phyloP scores from a whole-genome alignment of 2,797 vertebrate genomes.

The Lacerta agilis region DNA sequence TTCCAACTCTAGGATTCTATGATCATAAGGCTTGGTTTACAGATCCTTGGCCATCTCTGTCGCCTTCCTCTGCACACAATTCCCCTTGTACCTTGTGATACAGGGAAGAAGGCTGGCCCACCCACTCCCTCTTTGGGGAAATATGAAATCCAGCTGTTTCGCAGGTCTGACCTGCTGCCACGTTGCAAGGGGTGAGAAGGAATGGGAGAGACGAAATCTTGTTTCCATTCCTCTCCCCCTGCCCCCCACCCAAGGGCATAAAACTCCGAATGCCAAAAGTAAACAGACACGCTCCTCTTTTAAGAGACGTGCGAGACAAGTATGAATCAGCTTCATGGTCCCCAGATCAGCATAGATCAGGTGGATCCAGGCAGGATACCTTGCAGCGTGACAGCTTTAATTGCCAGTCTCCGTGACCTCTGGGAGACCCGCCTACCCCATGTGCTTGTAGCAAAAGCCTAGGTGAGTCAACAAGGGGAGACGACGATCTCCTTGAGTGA shows the following conservation, averaged over 20 bases:
- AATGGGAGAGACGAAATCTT: no score
- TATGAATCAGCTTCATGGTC: accelerated
- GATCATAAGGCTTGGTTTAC: no score
- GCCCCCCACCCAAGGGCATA: not conserved
- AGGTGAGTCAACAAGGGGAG: not conserved
- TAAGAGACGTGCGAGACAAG: slow-evolving; percentile 39
- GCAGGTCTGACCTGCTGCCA: no score
- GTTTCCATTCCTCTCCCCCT: no score
- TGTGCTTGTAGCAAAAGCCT: not conserved
- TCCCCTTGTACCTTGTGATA: no score
- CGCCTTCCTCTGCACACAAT: no score
- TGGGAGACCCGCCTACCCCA: not conserved
- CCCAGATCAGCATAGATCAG: accelerated
- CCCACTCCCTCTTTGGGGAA: no score
- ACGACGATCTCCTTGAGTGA: not conserved
- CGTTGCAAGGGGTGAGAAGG: no score
- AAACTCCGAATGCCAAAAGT: not conserved
- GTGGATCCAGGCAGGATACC: not conserved
- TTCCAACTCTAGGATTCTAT: no score
- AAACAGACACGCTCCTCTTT: not conserved
- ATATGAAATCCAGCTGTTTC: no score
- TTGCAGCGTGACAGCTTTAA: slow-evolving; percentile 28
- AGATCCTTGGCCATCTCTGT: no score
- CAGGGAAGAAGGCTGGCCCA: no score
- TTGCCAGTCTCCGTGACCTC: slow-evolving; percentile 40